A percentile compares a stretch with the other conserved stretches of the same genome.
Evolutionary conservation across 2,113 vertebrate species (phyloP).

Genomic region (Ploceus nigricollis): DNA sequence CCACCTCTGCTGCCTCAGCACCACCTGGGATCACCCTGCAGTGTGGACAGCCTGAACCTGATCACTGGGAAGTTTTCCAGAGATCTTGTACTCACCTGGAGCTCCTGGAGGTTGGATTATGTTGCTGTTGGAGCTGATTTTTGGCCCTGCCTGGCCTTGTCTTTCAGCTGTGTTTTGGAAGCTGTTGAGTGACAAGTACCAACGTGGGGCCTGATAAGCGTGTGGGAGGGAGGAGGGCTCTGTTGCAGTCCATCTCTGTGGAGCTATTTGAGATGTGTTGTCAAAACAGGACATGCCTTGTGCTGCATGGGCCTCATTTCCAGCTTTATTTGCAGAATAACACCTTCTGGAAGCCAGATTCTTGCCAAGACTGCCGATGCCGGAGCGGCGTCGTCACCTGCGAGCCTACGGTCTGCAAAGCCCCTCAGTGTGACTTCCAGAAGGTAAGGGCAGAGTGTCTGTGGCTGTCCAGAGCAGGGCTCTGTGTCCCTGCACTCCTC

Average conservation of each 20-base stretch:
- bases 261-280: background rate
- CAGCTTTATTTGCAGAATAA: conserved; percentile 78
- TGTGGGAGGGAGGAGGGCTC: background rate
- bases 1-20: background rate
- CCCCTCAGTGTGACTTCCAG: conserved; percentile 84
- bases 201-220: background rate
- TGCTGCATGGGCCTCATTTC: background rate
- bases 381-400: conserved; percentile 79
- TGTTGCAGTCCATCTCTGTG: background rate
- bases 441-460: conserved; percentile 69
- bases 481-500: background rate
- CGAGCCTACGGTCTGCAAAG: conserved; percentile 71
- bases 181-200: background rate
- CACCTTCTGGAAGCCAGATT: conserved; percentile 84
- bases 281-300: background rate
- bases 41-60: background rate
- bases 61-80: background rate
- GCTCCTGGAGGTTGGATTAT: background rate
- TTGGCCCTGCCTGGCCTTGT: background rate
- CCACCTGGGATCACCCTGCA: background rate
- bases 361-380: conserved; percentile 87
- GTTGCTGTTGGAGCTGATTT: background rate
- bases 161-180: background rate
- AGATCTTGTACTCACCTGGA: background rate
- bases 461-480: background rate